Percentiles rank a stretch among this genome's conserved stretches.
phyloP scores from a whole-genome alignment of 2,797 vertebrate species.

The Cygnus olor region DNA sequence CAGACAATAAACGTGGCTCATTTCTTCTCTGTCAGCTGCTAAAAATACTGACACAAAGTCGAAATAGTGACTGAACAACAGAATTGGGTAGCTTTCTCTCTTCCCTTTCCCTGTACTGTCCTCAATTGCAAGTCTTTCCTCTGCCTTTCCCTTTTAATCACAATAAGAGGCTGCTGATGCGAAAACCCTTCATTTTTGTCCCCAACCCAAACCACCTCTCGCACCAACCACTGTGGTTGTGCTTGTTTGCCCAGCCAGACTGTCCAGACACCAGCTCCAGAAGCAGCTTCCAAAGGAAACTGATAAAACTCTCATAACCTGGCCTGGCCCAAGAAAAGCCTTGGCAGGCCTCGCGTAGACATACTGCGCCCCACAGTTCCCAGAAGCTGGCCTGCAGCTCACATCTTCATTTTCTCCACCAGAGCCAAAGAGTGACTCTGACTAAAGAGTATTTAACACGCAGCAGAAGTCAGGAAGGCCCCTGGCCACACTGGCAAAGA shows the following conservation, averaged over 20 bases:
- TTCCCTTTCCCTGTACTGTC: background rate
- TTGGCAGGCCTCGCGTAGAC: fast-evolving
- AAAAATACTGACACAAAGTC: background rate
- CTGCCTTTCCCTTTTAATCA: background rate
- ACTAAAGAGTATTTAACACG: background rate
- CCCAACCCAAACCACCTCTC: background rate
- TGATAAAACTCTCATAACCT: background rate
- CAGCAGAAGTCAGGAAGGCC: background rate
- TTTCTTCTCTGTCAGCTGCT: background rate
- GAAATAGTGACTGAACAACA: fast-evolving
- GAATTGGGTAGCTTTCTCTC: background rate
- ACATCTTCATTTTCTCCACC: background rate
- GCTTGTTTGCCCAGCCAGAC: background rate
- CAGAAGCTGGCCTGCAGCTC: background rate
- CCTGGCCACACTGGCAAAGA: background rate
- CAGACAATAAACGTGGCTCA: fast-evolving
- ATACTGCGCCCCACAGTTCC: background rate
- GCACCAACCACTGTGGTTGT: background rate
- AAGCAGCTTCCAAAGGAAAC: background rate
- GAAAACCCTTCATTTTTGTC: background rate
- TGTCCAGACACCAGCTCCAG: background rate
- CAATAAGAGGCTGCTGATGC: background rate
- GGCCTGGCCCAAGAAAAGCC: background rate
- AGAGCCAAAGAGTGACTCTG: background rate
- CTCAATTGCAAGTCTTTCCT: background rate